phyloP scores from a whole-genome alignment of 2,888 invertebrate species.

The Cerceris ruficornis region DNA sequence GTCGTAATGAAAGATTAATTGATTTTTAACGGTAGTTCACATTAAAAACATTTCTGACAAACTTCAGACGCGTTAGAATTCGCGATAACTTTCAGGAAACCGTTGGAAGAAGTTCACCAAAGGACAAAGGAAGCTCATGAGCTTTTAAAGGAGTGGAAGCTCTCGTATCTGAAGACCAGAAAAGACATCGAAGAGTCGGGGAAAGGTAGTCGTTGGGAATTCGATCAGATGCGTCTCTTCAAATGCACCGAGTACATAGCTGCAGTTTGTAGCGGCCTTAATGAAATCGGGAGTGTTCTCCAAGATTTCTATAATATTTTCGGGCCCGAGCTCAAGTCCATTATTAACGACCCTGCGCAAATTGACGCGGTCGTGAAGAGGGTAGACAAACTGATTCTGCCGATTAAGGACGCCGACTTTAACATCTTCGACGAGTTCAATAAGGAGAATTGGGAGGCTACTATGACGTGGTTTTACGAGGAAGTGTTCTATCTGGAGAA shows the following conservation, averaged over 20 bases:
- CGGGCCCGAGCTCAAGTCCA: conserved; percentile 92
- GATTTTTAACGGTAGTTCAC: not conserved
- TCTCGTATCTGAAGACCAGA: conserved; percentile 89
- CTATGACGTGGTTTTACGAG: conserved; percentile 89
- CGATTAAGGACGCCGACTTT: conserved; percentile 89
- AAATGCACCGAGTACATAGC: conserved; percentile 92
- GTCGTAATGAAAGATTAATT: too few species aligned
- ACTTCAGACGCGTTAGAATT: not conserved
- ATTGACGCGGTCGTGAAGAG: conserved; percentile 93
- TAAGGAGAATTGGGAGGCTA: conserved; percentile 93
- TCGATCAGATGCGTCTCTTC: conserved; percentile 91
- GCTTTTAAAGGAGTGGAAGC: conserved; percentile 90
- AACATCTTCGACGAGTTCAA: conserved; percentile 91
- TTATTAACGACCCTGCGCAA: conserved; percentile 92
- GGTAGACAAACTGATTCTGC: conserved; percentile 89
- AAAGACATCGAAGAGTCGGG: conserved; percentile 93
- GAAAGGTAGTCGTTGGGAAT: conserved; percentile 95
- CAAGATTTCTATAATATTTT: conserved; percentile 95
- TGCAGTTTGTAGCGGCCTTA: conserved; percentile 89
- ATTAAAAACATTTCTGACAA: not conserved
- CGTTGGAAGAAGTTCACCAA: conserved; percentile 83
- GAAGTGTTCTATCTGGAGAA: conserved; percentile 89
- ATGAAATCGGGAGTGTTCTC: conserved; percentile 90
- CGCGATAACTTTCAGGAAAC: conserved; percentile 77
- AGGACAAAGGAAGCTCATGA: conserved; percentile 85